phyloP scores from a whole-genome alignment of 1,140 invertebrate species.

The Cherax quadricarinatus region DNA sequence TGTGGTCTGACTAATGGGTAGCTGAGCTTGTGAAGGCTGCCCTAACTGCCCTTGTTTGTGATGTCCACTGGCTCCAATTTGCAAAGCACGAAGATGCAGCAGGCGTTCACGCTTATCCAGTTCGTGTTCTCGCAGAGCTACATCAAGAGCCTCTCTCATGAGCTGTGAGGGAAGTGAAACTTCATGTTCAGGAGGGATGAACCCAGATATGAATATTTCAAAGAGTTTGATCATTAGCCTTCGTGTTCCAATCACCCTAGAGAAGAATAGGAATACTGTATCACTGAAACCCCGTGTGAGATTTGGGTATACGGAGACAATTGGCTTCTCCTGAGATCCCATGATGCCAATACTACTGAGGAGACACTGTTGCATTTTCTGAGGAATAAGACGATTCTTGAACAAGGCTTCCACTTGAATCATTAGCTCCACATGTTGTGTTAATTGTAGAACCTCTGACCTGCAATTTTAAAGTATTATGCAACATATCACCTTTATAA shows the following conservation, averaged over 20 bases:
- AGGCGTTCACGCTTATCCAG: conserved; percentile 63
- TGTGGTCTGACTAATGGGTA: conserved; percentile 1
- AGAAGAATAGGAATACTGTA: conserved; percentile 49
- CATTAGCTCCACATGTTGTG: conserved; percentile 71
- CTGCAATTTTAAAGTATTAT: conserved; percentile 17
- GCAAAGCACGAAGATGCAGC: conserved; percentile 33
- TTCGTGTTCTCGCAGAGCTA: conserved; percentile 66
- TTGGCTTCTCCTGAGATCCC: not conserved
- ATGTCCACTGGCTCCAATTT: conserved; percentile 19
- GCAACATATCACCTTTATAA: not conserved
- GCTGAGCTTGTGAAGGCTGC: not conserved
- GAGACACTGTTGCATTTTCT: conserved; percentile 39
- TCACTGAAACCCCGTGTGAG: conserved; percentile 47
- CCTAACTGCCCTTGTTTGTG: not conserved
- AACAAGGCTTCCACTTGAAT: conserved; percentile 61
- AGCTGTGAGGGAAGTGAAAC: conserved; percentile 49
- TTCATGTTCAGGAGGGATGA: conserved; percentile 64
- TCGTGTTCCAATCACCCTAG: conserved; percentile 23
- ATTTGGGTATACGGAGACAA: conserved; percentile 58
- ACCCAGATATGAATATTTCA: conserved; percentile 63
- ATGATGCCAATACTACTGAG: conserved; percentile 51
- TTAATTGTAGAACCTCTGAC: conserved; percentile 68
- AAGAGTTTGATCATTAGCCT: conserved; percentile 62
- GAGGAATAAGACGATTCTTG: conserved; percentile 51
- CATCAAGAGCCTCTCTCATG: conserved; percentile 42